Evolutionary conservation across 2,888 invertebrate species (phyloP), one percentile per base, ranked within the genome.

Genomic region (Nycteola revayana): DNA sequence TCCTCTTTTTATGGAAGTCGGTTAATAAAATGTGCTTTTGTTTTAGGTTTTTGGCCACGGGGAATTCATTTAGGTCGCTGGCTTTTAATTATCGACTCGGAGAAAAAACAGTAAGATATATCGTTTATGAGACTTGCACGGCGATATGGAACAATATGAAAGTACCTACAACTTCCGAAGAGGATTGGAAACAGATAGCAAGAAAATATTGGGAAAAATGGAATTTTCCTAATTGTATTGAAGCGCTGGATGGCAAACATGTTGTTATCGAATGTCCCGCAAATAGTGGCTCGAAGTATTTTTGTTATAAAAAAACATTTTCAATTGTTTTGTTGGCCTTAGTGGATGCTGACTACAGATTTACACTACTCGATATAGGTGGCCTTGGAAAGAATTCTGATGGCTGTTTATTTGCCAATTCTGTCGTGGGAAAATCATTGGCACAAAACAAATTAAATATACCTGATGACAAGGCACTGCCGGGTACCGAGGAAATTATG

Each of bases 271-370:
- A 31, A 20, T 10, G 24, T 10, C 42, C 32, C 10, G 25, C 25
- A 11, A 10, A 35, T 29, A 35, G 25, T 24, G 29, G 35, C 18
- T 25, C 25, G 9, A 24, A 10, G 10, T 35, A 35, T 25, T 25
- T 10, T 25, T 25, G 25, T 11, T 25, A 25, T 11, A 25, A 33
- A 29, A 26, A 26, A 27, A 22, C 22, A 23, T 39, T 39, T 27
- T 22, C 22, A 10, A 30, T 33, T 9, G 38, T 39, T 14, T 20
- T 39, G 10, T 27, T 21, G 21, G 39, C 34, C 7, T 30, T 39
- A 25, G 39, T 34, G 8, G 39, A 39, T 24, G 39, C 34, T 10
- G 14, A 39, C 20, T 39, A 39, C 22, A 34, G 22, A 18, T 37
- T 37, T 32, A 32, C 25, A 24, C 14, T 17, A 8, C 11, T 27